Base-by-base conservation (phyloP, 2,888 invertebrate species). In the Sicus ferrugineus region DNA sequence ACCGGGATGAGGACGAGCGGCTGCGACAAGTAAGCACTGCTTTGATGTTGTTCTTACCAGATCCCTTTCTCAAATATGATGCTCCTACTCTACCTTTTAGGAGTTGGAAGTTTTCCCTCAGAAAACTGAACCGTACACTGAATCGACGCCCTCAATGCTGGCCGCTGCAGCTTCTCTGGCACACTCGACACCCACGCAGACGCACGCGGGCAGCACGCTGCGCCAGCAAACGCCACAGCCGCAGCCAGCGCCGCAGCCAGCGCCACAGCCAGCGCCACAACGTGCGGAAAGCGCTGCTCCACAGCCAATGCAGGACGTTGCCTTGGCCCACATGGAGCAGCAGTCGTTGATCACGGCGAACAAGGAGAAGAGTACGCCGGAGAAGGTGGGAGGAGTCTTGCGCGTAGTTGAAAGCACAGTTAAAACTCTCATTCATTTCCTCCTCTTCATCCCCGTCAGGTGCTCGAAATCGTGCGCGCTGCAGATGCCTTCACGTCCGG, bases 381-480 rank as follows among this genome's bases (percentile, higher is more conserved):
- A 95, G 87, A 94, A 94, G 89, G 86, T 85, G 73, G 78, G 78
- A 75, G 9, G n/a, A n/a, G 16, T 38, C 3, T 69, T 62, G 28
- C 62, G 16, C 6, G 56, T 7, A 30, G 19, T 26, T 46, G 1
- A 14, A 23, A 14, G 14, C 2, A 54, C 26, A 30, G 28, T 30
- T n/a, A 16, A 54, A 28, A 42, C 19, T 34, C 14, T 31, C 9
- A 3, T 59, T 14, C 19, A 56, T 16, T 56, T 19, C n/a, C n/a
- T 50, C 9, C 19, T 23, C 14, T 23, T 64, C 23, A 9, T 52
- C 69, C 71, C 42, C 56, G 48, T 7, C 75, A 93, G 93, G 94
- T 94, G 74, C 87, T 95, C 86, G 95, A 96, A 82, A 94, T 96
- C 77, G 95, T 96, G 68, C 89, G 94, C 83, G 95, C 95, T 69